Evolutionary conservation across 1,140 invertebrate species (phyloP).

Genomic region (Streblospio benedicti): DNA sequence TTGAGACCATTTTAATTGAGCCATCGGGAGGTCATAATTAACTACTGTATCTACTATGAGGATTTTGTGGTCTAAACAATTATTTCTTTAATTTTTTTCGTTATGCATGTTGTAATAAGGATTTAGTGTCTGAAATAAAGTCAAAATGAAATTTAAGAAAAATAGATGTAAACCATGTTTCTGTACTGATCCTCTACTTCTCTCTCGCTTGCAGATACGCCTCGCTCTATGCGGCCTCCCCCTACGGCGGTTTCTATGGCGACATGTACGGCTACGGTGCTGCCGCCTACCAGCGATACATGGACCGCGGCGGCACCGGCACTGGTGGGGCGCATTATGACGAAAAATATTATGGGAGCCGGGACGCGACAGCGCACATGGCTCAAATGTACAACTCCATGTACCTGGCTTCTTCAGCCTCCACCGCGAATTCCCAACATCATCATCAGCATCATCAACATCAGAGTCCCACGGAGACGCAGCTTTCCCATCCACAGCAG

Average conservation of each 20-base stretch:
- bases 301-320: background rate
- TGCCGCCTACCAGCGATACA: background rate
- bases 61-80: too few relatives aligned
- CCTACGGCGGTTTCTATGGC: background rate
- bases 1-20: too few relatives aligned
- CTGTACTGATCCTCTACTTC: background rate
- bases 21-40: too few relatives aligned
- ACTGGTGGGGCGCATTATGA: conserved; percentile 17
- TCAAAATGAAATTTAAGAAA: too few relatives aligned
- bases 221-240: background rate
- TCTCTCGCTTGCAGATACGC: background rate
- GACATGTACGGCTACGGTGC: background rate
- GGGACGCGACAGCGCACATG: background rate
- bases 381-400: background rate
- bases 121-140: too few relatives aligned
- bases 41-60: too few relatives aligned
- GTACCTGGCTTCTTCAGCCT: background rate
- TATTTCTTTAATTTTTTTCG: too few relatives aligned
- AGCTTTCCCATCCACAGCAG: too few relatives aligned
- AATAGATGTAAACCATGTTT: too few relatives aligned
- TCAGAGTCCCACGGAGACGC: background rate
- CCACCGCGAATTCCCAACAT: background rate
- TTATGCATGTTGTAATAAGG: too few relatives aligned
- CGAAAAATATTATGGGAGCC: conserved; percentile 17
- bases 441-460: background rate